phyloP scores from a whole-genome alignment of 2,797 vertebrate genomes.

The Chrysocyon brachyurus region DNA sequence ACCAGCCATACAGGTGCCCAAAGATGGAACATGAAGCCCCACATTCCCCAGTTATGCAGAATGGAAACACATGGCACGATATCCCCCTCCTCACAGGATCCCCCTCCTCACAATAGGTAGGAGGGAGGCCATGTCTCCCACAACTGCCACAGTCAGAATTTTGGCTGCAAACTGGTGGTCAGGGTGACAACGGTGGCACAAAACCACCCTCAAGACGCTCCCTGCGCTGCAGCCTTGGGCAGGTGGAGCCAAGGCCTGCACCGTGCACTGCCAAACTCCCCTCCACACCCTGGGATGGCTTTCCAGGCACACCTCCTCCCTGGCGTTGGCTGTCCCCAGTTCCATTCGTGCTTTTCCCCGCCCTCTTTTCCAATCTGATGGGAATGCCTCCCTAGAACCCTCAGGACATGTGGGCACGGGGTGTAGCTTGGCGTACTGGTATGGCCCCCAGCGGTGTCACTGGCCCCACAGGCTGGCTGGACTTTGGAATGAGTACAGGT shows the following conservation, averaged over 20 bases:
- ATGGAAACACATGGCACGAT: fast-evolving
- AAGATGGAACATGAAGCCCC: not conserved
- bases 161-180: not conserved
- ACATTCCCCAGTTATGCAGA: fast-evolving
- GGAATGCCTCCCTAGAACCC: not conserved
- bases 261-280: too few species aligned
- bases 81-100: too few species aligned
- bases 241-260: not conserved
- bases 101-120: fast-evolving
- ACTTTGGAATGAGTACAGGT: not conserved
- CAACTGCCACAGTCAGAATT: not conserved
- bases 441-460: fast-evolving
- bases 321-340: too few species aligned
- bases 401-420: not conserved
- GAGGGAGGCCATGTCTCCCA: too few species aligned
- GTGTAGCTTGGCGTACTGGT: not conserved
- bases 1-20: not conserved
- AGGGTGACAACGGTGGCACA: too few species aligned
- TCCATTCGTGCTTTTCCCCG: not conserved
- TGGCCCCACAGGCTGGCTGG: not conserved
- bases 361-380: not conserved
- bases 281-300: not conserved
- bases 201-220: fast-evolving
- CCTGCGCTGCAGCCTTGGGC: not conserved
- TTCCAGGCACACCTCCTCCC: not conserved